A percentile compares a stretch with the other conserved stretches of the same genome.
Conservation (phyloP, 2,888 invertebrate species). For the Melanostoma scalare region DNA sequence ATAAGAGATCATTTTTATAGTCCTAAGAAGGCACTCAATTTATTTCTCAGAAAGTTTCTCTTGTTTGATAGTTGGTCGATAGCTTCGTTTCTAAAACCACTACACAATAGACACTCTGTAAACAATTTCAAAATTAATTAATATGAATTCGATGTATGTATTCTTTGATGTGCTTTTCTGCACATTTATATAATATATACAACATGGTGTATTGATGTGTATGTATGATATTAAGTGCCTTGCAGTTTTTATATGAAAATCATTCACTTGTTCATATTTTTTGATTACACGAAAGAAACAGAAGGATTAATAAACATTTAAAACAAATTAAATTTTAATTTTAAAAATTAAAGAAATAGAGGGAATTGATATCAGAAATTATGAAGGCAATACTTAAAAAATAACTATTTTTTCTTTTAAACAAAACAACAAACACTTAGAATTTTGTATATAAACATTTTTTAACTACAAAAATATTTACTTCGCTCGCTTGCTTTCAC, state of each 20-base stretch:
- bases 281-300: conserved; percentile 70
- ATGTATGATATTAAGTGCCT: conserved; percentile 71
- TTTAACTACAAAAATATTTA: conserved; percentile 34
- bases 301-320: conserved; percentile 71
- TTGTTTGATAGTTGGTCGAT: background rate
- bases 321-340: conserved; percentile 61
- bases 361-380: conserved; percentile 62
- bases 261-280: conserved; percentile 60
- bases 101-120: conserved; percentile 39
- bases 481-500: conserved; percentile 36
- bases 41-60: too few relatives aligned
- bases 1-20: too few relatives aligned
- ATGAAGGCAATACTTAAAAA: conserved; percentile 47
- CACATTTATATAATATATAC: conserved; percentile 73
- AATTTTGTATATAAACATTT: conserved; percentile 47
- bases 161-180: conserved; percentile 44
- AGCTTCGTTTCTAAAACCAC: conserved; percentile 21
- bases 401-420: conserved; percentile 21
- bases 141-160: conserved; percentile 22
- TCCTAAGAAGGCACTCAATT: too few relatives aligned
- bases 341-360: conserved; percentile 62
- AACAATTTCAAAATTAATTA: conserved; percentile 45
- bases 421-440: conserved; percentile 29
- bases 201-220: conserved; percentile 62
- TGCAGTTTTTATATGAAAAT: conserved; percentile 47